phyloP scores from a whole-genome alignment of 2,797 vertebrate species.

The Onychomys arenicola region DNA sequence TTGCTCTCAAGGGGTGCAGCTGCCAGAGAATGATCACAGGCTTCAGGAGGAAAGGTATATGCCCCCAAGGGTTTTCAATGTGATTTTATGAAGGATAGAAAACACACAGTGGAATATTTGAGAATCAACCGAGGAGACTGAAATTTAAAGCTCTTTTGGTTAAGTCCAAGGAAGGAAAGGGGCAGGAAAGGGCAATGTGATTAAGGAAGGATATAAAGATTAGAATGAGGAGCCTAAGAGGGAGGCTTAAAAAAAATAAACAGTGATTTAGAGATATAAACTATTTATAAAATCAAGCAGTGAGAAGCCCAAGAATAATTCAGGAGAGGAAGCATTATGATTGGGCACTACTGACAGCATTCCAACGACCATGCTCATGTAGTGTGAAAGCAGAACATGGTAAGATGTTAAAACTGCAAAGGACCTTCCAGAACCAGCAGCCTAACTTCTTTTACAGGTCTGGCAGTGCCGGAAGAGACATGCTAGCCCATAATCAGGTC shows the following conservation, averaged over 20 bases:
- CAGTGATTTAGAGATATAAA: conserved; percentile 75
- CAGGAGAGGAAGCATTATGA: conserved; percentile 35
- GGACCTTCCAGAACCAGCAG: neutral
- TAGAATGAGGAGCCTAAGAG: conserved; percentile 69
- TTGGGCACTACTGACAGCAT: neutral
- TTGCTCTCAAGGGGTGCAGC: conserved; percentile 70
- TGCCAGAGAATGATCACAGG: conserved; percentile 71
- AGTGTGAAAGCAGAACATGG: neutral
- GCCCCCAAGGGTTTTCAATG: conserved; percentile 78
- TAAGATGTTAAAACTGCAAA: neutral
- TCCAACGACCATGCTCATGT: neutral
- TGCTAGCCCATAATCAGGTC: neutral
- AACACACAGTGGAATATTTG: conserved; percentile 80
- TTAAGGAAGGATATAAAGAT: conserved; percentile 80
- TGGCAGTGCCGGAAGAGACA: conserved; percentile 32
- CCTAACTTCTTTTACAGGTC: neutral
- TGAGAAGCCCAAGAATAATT: conserved; percentile 46
- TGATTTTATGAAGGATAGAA: conserved; percentile 82
- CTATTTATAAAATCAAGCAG: conserved; percentile 64
- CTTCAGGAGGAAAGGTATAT: conserved; percentile 82
- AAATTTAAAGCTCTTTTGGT: conserved; percentile 81
- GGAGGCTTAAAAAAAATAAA: conserved; percentile 73
- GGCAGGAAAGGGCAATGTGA: conserved; percentile 83
- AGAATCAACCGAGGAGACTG: conserved; percentile 80
- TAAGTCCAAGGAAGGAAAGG: conserved; percentile 82